Evolutionary conservation across 2,797 vertebrate genomes (phyloP).

Genomic region (Hydrolagus colliei): DNA sequence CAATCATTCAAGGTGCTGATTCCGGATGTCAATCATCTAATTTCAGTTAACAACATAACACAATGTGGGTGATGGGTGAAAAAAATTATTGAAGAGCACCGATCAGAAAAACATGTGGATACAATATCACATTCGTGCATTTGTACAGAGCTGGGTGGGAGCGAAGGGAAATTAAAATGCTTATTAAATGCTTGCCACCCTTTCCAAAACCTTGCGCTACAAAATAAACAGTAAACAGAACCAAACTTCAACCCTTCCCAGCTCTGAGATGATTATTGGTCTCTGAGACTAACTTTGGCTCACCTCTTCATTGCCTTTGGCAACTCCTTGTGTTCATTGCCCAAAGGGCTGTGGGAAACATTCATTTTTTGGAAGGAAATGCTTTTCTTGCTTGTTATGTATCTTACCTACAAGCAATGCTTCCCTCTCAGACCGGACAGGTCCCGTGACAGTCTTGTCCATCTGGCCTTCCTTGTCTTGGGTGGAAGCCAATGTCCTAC

Average conservation of each 20-base stretch:
- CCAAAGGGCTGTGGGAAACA: not conserved
- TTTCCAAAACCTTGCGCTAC: no score
- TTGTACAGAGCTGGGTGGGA: no score
- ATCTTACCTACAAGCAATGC: slow-evolving; percentile 79
- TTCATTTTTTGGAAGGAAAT: not conserved
- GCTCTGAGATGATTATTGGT: not conserved
- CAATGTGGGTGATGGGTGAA: no score
- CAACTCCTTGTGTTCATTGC: not conserved
- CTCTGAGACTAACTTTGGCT: not conserved
- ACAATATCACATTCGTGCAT: no score
- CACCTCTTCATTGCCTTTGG: not conserved
- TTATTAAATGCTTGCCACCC: no score
- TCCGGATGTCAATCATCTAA: no score
- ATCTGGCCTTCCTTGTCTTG: slow-evolving; percentile 72
- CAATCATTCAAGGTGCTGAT: no score
- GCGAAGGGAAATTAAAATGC: no score
- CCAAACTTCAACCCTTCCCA: not conserved
- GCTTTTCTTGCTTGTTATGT: not conserved
- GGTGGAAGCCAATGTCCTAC: slow-evolving; percentile 57
- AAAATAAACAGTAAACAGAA: not conserved
- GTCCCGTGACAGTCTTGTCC: slow-evolving; percentile 64
- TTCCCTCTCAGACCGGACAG: slow-evolving; percentile 80
- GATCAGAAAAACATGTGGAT: no score
- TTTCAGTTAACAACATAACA: no score
- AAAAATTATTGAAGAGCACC: no score